A percentile compares a stretch with the other conserved stretches of the same genome.
Conservation (phyloP, 2,113 vertebrate genomes). For the Gnathonemus longibarbis region DNA sequence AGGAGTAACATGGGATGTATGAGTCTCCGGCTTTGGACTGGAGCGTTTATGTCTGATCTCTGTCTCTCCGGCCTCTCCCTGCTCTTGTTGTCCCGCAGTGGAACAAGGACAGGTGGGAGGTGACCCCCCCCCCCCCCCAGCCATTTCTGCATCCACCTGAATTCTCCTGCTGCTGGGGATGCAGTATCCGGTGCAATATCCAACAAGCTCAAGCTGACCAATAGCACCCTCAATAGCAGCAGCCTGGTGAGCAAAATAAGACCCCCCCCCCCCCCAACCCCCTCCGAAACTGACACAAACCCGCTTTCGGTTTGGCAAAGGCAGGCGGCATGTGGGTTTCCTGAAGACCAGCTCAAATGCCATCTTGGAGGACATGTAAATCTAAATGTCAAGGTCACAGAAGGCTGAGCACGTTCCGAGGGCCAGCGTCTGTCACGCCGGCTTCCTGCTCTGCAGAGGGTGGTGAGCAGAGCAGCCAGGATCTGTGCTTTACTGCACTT, state of each 20-base stretch:
- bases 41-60: background rate
- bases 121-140: slow-evolving; percentile 37
- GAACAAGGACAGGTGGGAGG: slow-evolving; percentile 41
- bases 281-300: background rate
- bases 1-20: background rate
- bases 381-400: slow-evolving; percentile 9
- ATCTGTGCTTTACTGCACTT: background rate
- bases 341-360: background rate
- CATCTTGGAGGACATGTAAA: background rate
- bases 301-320: background rate
- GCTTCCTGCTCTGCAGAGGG: background rate
- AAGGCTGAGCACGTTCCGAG: background rate
- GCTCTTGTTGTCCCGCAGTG: slow-evolving; percentile 25
- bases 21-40: background rate
- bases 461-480: background rate
- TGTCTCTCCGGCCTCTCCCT: background rate
- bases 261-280: background rate
- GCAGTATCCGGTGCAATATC: slow-evolving; percentile 38
- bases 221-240: slow-evolving; percentile 43
- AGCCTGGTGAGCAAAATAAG: slow-evolving; percentile 33
- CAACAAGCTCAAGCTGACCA: slow-evolving; percentile 50
- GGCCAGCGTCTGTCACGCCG: background rate
- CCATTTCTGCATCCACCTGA: slow-evolving; percentile 47
- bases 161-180: slow-evolving; percentile 46
- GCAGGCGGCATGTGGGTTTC: background rate